Conservation (phyloP, 2,888 invertebrate genomes). For the Xestia sexstrigata region DNA sequence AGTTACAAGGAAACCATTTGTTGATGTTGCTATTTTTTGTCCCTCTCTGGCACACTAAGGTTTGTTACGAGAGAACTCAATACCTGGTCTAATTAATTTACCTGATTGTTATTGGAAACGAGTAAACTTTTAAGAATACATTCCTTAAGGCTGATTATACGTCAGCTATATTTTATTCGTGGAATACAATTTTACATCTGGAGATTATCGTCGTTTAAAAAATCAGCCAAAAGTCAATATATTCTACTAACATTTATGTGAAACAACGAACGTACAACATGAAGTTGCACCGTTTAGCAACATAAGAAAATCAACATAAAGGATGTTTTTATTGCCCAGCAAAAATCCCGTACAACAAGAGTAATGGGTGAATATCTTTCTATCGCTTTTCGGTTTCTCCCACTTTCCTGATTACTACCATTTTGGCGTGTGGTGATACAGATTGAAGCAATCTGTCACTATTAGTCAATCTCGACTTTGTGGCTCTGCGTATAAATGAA, state of each 20-base stretch:
- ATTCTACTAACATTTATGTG: neutral
- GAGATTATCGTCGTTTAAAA: neutral
- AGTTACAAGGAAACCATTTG: no score
- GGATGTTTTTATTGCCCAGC: neutral
- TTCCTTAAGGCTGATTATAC: neutral
- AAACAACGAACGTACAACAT: neutral
- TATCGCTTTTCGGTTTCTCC: slow-evolving; percentile 19
- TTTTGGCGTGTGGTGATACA: slow-evolving; percentile 35
- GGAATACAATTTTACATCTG: neutral
- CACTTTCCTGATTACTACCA: slow-evolving; percentile 27
- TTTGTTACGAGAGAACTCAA: no score
- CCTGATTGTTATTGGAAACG: neutral
- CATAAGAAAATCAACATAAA: neutral
- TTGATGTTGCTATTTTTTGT: no score
- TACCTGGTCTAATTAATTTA: no score
- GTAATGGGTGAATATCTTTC: slow-evolving; percentile 21
- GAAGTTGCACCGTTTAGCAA: neutral
- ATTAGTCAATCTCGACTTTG: slow-evolving; percentile 47
- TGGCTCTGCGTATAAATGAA: slow-evolving; percentile 2
- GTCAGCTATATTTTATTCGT: neutral
- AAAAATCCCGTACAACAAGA: slow-evolving; percentile 10
- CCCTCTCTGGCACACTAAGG: no score
- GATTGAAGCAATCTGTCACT: slow-evolving; percentile 48
- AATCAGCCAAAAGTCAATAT: neutral
- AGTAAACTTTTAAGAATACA: neutral